Evolutionary conservation across 2,797 vertebrate genomes (phyloP).

Genomic region (Mus spretus): DNA sequence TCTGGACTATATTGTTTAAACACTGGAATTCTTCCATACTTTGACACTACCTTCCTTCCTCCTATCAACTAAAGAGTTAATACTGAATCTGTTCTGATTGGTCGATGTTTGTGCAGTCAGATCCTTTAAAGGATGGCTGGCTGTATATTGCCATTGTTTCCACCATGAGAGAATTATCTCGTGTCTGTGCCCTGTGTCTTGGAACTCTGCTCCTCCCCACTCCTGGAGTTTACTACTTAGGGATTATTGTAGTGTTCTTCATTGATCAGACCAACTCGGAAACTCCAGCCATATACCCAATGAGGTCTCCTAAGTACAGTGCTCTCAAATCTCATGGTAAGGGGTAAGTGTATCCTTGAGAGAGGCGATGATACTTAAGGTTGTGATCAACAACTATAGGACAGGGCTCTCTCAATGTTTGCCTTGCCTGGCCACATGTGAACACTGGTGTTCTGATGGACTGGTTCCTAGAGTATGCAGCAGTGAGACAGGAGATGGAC

Average conservation of each 20-base stretch:
- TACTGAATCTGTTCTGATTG: conserved; percentile 6
- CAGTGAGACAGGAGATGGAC: background rate
- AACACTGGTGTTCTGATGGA: background rate
- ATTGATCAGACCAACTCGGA: background rate
- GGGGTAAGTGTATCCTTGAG: background rate
- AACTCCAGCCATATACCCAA: background rate
- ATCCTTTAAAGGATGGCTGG: background rate
- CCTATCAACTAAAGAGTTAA: conserved; percentile 1
- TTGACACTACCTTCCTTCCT: background rate
- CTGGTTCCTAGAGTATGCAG: background rate
- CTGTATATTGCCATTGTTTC: background rate
- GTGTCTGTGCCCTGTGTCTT: background rate
- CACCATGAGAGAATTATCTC: background rate
- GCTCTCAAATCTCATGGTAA: background rate
- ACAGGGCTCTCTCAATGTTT: background rate
- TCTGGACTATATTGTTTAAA: background rate
- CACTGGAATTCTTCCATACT: background rate
- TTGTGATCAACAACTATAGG: background rate
- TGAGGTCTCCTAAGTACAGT: background rate
- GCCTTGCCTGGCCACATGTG: background rate
- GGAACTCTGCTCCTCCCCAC: background rate
- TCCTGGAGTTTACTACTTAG: background rate
- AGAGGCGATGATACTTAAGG: background rate
- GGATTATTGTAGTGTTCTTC: background rate
- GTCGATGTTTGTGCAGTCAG: background rate